These are phyloP conservation scores for Austrofundulus limnaeus DNA, from an alignment of 2,113 vertebrate species.

Conservation along the genomic window DNA sequence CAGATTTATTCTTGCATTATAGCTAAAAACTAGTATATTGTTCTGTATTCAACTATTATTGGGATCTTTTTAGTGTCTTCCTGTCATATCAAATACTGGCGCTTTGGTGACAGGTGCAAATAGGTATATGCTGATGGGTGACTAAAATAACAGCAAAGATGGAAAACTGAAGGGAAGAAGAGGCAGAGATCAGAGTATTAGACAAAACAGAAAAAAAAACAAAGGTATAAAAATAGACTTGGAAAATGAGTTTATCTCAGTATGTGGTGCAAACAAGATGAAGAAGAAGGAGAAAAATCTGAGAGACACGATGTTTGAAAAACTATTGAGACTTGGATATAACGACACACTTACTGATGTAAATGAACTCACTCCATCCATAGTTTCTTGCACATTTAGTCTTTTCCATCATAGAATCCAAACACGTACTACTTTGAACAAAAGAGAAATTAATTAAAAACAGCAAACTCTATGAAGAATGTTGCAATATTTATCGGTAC, in stretches of 20 bases:
- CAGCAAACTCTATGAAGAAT: too few relatives aligned
- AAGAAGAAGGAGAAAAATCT: conserved; percentile 4
- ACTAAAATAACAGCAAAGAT: conserved; percentile 51
- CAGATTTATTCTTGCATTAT: conserved; percentile 10
- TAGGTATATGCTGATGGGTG: conserved; percentile 26
- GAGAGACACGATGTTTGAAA: neutral
- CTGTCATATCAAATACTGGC: conserved; percentile 34
- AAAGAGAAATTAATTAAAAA: conserved; percentile 53
- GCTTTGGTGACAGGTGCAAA: conserved; percentile 34
- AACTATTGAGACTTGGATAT: neutral
- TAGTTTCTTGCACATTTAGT: neutral
- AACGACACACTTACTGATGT: conserved; percentile 5
- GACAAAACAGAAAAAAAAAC: conserved; percentile 3
- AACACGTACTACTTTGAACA: conserved; percentile 9
- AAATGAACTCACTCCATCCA: neutral
- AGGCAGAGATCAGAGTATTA: conserved; percentile 17
- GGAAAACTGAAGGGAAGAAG: conserved; percentile 15
- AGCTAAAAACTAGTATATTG: neutral
- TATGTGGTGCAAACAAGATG: conserved; percentile 9
- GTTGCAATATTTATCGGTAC: too few relatives aligned
- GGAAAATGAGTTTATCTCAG: neutral
- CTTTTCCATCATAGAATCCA: conserved; percentile 2
- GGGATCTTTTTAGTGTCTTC: neutral
- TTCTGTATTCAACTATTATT: neutral
- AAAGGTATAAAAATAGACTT: conserved; percentile 7